These are phyloP conservation scores for Lycocerus yunnanus DNA, from an alignment of 2,888 invertebrate species.

Conservation along the genomic window DNA sequence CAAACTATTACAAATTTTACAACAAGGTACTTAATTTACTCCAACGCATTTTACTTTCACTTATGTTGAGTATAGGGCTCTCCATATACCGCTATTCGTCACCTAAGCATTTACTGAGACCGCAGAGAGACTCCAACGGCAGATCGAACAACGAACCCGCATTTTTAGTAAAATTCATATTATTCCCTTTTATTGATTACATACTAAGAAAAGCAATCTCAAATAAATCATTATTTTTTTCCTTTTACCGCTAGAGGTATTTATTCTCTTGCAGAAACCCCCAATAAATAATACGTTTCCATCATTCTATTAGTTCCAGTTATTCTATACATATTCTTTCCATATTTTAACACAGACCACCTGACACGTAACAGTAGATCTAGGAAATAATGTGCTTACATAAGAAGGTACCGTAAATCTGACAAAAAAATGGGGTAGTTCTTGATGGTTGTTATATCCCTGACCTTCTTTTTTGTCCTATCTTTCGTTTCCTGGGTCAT, in stretches of 20 bases:
- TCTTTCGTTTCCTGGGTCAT: constrained; percentile 26
- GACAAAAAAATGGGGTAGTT: constrained; percentile 33
- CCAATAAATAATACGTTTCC: constrained; percentile 30
- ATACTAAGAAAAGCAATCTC: background rate
- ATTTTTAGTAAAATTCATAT: background rate
- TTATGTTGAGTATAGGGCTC: background rate
- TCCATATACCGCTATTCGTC: background rate
- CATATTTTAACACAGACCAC: constrained; percentile 33
- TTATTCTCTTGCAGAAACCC: background rate
- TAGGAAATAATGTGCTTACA: constrained; percentile 5
- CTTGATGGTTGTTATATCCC: constrained; percentile 18
- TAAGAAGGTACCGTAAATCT: constrained; percentile 31
- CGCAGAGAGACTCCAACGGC: background rate
- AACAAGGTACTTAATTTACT: background rate
- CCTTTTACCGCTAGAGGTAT: background rate
- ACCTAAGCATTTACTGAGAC: background rate
- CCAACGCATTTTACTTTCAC: background rate
- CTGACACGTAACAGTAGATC: constrained; percentile 35
- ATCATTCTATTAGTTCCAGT: constrained; percentile 35
- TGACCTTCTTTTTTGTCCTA: constrained; percentile 37
- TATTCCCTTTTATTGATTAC: background rate
- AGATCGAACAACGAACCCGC: background rate
- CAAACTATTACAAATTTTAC: background rate
- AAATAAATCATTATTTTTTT: background rate
- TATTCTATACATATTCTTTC: constrained; percentile 24